Percentiles rank a stretch among this genome's conserved stretches.
phyloP scores from a whole-genome alignment of 2,888 invertebrate genomes.

The Ichneumoninae sp. region DNA sequence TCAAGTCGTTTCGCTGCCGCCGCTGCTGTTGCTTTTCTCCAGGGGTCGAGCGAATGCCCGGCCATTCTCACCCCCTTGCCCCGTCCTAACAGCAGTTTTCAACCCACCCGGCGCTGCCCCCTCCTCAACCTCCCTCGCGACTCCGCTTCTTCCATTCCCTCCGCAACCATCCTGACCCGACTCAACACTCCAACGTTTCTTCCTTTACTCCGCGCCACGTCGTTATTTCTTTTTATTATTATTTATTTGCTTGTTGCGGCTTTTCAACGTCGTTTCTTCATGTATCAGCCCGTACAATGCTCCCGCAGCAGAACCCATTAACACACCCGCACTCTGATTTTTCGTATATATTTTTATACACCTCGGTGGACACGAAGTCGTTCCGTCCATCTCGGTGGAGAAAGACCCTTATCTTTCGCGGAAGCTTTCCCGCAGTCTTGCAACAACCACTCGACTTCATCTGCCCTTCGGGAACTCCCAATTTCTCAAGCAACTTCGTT shows the following conservation, averaged over 20 bases:
- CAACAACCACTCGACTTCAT: not conserved
- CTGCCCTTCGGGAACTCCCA: not conserved
- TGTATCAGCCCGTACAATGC: conserved; percentile 30
- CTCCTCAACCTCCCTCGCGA: conserved; percentile 27
- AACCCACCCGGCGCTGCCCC: conserved; percentile 26
- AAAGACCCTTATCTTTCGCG: not conserved
- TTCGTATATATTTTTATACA: not conserved
- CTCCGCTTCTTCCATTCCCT: conserved; percentile 36
- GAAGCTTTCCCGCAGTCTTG: not conserved
- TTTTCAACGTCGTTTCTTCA: conserved; percentile 46
- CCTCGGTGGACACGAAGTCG: not conserved
- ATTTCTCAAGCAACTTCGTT: conserved; percentile 5
- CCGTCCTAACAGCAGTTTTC: conserved; percentile 46
- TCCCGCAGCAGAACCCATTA: conserved; percentile 27
- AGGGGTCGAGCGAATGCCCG: conserved; percentile 55
- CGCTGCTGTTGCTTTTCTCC: conserved; percentile 56
- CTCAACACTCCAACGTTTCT: conserved; percentile 45
- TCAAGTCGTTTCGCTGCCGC: conserved; percentile 68
- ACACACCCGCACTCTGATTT: conserved; percentile 34
- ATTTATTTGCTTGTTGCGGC: conserved; percentile 57
- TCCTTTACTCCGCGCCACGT: conserved; percentile 17
- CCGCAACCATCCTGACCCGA: conserved; percentile 44
- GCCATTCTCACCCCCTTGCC: conserved; percentile 44
- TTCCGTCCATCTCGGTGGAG: not conserved
- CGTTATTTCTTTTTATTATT: conserved; percentile 60